Evolutionary conservation across 2,888 invertebrate species (phyloP).

Genomic region (Apamea crenata): DNA sequence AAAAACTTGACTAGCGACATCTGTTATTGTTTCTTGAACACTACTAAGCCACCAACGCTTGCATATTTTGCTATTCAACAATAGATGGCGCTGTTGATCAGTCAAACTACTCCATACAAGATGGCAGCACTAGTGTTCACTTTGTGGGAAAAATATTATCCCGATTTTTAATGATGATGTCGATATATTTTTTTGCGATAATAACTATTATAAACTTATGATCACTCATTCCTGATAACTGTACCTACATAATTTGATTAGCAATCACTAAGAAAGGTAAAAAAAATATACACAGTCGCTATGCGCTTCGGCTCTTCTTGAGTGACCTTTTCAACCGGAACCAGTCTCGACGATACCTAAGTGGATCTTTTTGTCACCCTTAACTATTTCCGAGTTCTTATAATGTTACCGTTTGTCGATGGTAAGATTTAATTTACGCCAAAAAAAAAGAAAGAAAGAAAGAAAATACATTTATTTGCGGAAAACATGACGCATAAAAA

Average conservation of each 20-base stretch:
- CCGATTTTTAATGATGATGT: not conserved
- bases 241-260: not conserved
- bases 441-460: no score
- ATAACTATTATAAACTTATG: no score
- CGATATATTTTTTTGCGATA: not conserved
- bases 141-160: not conserved
- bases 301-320: not conserved
- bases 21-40: not conserved
- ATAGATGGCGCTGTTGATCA: constrained; percentile 33
- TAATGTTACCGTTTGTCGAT: not conserved
- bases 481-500: no score
- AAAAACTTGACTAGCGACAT: constrained; percentile 26
- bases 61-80: not conserved
- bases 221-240: not conserved
- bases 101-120: constrained; percentile 46
- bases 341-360: not conserved
- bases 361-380: not conserved
- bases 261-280: not conserved
- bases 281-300: not conserved
- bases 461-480: no score
- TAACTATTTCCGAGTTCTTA: not conserved
- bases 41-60: fast-evolving
- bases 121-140: constrained; percentile 30
- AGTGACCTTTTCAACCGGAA: not conserved
- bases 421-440: not conserved